Percentiles rank a stretch among this genome's conserved stretches.
These are phyloP conservation scores for Tetramorium alpestre DNA, from an alignment of 1,140 invertebrate genomes.

Conservation along the genomic window DNA sequence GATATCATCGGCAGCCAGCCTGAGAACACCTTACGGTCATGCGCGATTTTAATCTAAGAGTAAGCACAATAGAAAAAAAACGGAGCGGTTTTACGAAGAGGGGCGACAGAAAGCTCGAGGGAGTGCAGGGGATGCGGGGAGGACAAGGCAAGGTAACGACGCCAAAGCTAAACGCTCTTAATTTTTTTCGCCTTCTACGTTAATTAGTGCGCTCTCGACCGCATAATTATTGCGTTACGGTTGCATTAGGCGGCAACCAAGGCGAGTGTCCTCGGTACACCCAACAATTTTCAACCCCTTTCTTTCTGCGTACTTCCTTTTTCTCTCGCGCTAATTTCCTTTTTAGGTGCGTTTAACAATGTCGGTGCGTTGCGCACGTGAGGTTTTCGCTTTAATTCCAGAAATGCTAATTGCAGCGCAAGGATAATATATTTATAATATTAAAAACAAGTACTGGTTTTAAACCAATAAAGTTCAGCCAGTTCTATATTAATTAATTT, in stretches of 20 bases:
- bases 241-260: constrained; percentile 37
- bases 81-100: background rate
- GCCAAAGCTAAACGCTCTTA: constrained; percentile 40
- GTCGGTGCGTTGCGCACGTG: background rate
- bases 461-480: background rate
- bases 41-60: constrained; percentile 31
- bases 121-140: background rate
- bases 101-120: background rate
- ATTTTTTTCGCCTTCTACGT: constrained; percentile 7
- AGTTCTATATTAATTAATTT: background rate
- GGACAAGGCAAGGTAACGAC: background rate
- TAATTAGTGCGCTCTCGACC: constrained; percentile 47
- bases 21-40: constrained; percentile 6
- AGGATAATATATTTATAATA: constrained; percentile 9
- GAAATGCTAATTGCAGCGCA: background rate
- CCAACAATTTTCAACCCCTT: constrained; percentile 23
- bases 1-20: constrained; percentile 9
- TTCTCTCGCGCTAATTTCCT: constrained; percentile 15
- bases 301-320: background rate
- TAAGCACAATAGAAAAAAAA: background rate
- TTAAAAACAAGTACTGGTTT: background rate
- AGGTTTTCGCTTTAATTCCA: constrained; percentile 33
- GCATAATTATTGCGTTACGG: constrained; percentile 55
- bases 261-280: constrained; percentile 11
- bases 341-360: background rate